Conservation (phyloP, 2,888 invertebrate species). For the Zhuqinia jingwanae region DNA sequence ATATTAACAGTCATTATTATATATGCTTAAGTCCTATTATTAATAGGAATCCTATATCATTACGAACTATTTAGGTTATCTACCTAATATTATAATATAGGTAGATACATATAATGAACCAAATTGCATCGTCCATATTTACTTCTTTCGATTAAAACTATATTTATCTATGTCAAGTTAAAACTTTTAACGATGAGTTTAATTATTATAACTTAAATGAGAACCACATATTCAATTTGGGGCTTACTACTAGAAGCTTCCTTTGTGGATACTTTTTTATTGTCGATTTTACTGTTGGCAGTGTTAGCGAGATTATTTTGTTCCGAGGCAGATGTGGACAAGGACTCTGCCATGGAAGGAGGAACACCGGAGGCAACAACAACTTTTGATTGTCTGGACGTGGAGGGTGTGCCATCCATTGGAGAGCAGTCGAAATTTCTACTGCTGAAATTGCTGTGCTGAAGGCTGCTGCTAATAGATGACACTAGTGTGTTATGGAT, state of each 20-base stretch:
- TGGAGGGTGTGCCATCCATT: conserved; percentile 22
- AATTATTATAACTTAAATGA: conserved; percentile 36
- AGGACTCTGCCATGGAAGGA: conserved; percentile 3
- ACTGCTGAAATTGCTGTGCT: conserved; percentile 33
- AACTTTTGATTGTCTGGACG: conserved; percentile 6
- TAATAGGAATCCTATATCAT: neutral
- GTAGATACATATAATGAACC: neutral
- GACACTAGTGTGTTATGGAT: conserved; percentile 27
- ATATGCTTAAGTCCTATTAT: neutral
- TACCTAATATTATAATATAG: neutral
- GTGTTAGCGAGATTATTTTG: conserved; percentile 38
- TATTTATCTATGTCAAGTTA: neutral
- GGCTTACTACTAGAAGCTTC: conserved; percentile 52
- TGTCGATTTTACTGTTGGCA: conserved; percentile 57
- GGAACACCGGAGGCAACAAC: neutral
- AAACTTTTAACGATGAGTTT: neutral
- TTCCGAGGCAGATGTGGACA: conserved; percentile 13
- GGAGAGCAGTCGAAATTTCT: neutral
- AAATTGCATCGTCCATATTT: conserved; percentile 24
- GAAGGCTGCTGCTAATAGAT: conserved; percentile 18
- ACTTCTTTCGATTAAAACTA: neutral
- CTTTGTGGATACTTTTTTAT: conserved; percentile 54
- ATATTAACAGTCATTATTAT: conserved; percentile 9
- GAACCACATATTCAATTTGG: conserved; percentile 70
- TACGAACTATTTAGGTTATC: neutral